Evolutionary conservation across 2,797 vertebrate genomes (phyloP).

Genomic region (Melanotaenia trifasciata): DNA sequence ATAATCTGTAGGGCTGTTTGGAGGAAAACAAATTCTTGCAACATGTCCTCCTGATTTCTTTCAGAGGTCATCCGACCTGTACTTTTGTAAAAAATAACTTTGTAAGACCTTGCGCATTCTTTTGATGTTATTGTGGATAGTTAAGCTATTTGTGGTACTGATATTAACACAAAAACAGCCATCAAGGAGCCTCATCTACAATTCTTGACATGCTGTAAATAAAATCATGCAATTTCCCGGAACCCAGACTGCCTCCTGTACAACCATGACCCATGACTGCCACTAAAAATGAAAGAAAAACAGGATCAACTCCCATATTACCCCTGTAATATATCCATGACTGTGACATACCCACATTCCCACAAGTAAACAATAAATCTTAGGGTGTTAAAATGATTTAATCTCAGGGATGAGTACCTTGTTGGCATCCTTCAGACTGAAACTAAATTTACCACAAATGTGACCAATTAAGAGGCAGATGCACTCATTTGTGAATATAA

Average conservation of each 20-base stretch:
- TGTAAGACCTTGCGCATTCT: background rate
- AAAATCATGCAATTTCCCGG: background rate
- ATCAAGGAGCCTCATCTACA: background rate
- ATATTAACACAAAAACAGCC: background rate
- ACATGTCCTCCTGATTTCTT: too few species aligned
- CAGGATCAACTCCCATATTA: constrained; percentile 2
- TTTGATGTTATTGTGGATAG: background rate
- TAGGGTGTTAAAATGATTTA: background rate
- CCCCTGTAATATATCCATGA: background rate
- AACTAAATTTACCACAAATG: background rate
- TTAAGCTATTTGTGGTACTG: background rate
- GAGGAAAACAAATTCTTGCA: too few species aligned
- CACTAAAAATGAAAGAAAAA: background rate
- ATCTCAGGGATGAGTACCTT: background rate
- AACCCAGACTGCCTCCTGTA: background rate
- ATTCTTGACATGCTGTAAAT: background rate
- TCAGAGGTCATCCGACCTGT: too few species aligned
- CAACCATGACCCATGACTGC: background rate
- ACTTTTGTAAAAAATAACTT: too few species aligned
- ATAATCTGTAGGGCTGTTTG: too few species aligned
- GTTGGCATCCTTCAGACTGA: background rate
- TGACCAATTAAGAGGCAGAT: background rate
- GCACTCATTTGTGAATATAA: background rate
- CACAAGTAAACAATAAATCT: background rate
- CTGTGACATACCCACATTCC: background rate